Conservation (phyloP, 2,797 vertebrate species). For the Tachyglossus aculeatus region DNA sequence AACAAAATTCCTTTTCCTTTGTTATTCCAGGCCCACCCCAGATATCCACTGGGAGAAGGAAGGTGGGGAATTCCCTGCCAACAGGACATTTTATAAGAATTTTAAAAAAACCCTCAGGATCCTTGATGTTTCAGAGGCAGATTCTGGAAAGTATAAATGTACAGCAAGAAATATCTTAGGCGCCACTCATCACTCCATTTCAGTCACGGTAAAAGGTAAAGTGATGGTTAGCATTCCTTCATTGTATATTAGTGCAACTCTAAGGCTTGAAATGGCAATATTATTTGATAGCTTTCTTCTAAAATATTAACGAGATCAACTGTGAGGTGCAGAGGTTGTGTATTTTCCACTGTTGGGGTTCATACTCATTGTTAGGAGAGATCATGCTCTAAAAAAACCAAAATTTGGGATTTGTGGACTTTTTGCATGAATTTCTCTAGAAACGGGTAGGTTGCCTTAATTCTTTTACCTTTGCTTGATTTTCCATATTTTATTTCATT, state of each 20-base stretch:
- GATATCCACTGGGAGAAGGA: slow-evolving; percentile 90
- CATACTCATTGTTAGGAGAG: no score
- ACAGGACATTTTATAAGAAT: slow-evolving; percentile 82
- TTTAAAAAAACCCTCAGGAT: slow-evolving; percentile 92
- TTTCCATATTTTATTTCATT: no score
- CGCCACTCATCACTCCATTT: slow-evolving; percentile 83
- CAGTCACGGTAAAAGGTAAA: slow-evolving; percentile 91
- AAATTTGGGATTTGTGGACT: no score
- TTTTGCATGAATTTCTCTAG: no score
- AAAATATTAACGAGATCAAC: background rate
- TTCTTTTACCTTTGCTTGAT: no score
- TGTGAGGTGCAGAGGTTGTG: no score
- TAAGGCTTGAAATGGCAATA: no score
- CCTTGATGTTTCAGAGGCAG: slow-evolving; percentile 85
- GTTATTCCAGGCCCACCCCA: slow-evolving; percentile 87
- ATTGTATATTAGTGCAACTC: background rate
- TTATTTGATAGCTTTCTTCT: slow-evolving; percentile 13
- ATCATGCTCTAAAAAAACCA: no score
- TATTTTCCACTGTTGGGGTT: no score
- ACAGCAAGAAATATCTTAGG: slow-evolving; percentile 85
- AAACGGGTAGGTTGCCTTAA: no score
- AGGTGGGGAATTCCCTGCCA: slow-evolving; percentile 83
- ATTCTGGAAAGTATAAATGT: slow-evolving; percentile 93
- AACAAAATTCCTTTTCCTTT: slow-evolving; percentile 28
- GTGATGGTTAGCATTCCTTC: background rate